These are phyloP conservation scores for Rhinoptilus africanus DNA, from an alignment of 2,113 vertebrate genomes.

Conservation along the genomic window DNA sequence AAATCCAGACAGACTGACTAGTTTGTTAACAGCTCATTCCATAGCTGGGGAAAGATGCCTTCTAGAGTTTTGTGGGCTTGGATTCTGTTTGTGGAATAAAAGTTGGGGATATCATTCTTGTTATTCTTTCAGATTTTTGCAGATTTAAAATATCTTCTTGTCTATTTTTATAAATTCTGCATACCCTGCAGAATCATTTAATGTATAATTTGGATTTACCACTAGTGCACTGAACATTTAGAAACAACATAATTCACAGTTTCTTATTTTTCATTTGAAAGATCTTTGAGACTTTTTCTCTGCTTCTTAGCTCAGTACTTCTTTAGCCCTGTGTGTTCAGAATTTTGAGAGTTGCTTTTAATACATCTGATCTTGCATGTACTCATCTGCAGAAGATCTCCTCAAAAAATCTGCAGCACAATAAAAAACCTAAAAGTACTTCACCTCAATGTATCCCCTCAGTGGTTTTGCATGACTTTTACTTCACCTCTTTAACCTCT, in stretches of 20 bases:
- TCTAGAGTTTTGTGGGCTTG: background rate
- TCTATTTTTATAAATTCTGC: background rate
- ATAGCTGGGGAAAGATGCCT: background rate
- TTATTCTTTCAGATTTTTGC: background rate
- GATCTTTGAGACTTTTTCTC: background rate
- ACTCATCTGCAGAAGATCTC: background rate
- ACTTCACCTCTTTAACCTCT: slow-evolving; percentile 41
- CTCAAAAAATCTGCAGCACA: background rate
- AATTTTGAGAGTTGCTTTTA: slow-evolving; percentile 26
- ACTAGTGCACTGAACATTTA: background rate
- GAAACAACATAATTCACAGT: background rate
- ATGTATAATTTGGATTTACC: background rate
- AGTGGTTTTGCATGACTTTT: slow-evolving; percentile 37
- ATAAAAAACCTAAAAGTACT: slow-evolving; percentile 36
- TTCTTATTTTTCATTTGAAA: background rate
- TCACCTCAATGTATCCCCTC: background rate
- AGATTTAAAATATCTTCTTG: background rate
- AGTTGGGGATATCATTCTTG: background rate
- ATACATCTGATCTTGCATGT: background rate
- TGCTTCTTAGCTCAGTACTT: background rate
- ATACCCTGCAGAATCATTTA: background rate
- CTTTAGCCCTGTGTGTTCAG: background rate
- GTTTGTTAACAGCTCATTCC: background rate
- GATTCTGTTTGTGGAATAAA: background rate
- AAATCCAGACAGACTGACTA: background rate